These are phyloP conservation scores for Zeuzera pyrina DNA, from an alignment of 2,888 invertebrate genomes.

Conservation along the genomic window DNA sequence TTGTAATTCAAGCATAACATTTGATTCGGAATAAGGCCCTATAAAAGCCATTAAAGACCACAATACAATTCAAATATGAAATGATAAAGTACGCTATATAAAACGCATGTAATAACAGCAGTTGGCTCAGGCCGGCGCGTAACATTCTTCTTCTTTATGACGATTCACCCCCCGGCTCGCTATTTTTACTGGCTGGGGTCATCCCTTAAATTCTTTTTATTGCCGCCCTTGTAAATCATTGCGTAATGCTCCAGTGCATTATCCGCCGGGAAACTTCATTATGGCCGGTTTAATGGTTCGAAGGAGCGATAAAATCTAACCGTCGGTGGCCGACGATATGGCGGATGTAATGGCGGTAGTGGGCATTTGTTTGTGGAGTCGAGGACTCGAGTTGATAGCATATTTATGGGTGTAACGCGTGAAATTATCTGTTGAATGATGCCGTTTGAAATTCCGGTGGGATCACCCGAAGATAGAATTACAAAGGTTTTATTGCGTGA, in stretches of 20 bases:
- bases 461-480: too few species aligned
- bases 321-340: slow-evolving; percentile 35
- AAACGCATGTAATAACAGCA: slow-evolving; percentile 19
- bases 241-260: slow-evolving; percentile 70
- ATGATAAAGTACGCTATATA: slow-evolving; percentile 10
- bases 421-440: too few species aligned
- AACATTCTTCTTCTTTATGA: slow-evolving; percentile 66
- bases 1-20: too few species aligned
- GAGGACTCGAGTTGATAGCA: too few species aligned
- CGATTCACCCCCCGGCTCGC: slow-evolving; percentile 31
- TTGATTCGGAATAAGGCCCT: too few species aligned
- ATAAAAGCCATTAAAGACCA: not conserved
- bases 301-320: slow-evolving; percentile 70
- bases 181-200: slow-evolving; percentile 60
- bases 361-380: slow-evolving; percentile 4
- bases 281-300: slow-evolving; percentile 71
- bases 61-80: slow-evolving; percentile 2
- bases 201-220: slow-evolving; percentile 73
- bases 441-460: too few species aligned
- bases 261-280: slow-evolving; percentile 70
- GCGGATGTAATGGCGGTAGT: slow-evolving; percentile 29
- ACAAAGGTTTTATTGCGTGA: too few species aligned
- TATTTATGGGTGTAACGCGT: too few species aligned
- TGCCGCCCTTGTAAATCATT: slow-evolving; percentile 71
- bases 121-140: slow-evolving; percentile 38